Base-by-base conservation (phyloP, 2,888 invertebrate genomes). In the Lasiommata megera region DNA sequence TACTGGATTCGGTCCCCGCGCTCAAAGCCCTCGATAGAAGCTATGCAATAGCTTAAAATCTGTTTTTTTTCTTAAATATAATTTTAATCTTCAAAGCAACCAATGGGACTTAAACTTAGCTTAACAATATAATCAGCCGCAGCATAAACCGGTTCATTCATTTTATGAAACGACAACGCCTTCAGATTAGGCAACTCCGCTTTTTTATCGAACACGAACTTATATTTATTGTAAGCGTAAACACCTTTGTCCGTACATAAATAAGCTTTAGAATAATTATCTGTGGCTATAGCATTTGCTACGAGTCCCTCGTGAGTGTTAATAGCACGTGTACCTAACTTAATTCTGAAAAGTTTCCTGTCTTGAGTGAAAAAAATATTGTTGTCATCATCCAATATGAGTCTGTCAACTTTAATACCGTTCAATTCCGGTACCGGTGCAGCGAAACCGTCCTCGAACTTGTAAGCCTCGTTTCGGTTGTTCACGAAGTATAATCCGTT, bases 211-310 rank as follows among this genome's bases (percentile, higher is more conserved):
- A 86, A 71, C 0, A 76, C 82, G 58, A 75, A 88, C 55, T 88
- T 89, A 56, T 82, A 87, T 50, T 84, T 87, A 69, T 89, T 88
- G 44, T 88, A 89, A 0, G 76, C 71, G 48, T 76, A 88, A 0
- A 87, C 54, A 0, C 87, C 88, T 50, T 76, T 76, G 1, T 68
- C 75, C 0, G 85, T 74, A 50, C 78, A 72, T 1, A 84, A 63
- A 60, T 73, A 82, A 0, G 83, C 78, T 56, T 75, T 83, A 7
- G 62, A 74, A 65, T 75, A 69, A 11, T 68, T 54, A 67, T 88
- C 83, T 0, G 79, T 77, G 0, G 81, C 68, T 1, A 88, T 65
- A 0, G 72, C 68, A 53, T 76, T 69, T 0, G 81, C 81, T 7
- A 61, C 61, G 31, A 74, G 77, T 18, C 68, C 74, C 38, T 86